Evolutionary conservation across 2,797 vertebrate genomes (phyloP).

Genomic region (Phrynocephalus vlangalii): DNA sequence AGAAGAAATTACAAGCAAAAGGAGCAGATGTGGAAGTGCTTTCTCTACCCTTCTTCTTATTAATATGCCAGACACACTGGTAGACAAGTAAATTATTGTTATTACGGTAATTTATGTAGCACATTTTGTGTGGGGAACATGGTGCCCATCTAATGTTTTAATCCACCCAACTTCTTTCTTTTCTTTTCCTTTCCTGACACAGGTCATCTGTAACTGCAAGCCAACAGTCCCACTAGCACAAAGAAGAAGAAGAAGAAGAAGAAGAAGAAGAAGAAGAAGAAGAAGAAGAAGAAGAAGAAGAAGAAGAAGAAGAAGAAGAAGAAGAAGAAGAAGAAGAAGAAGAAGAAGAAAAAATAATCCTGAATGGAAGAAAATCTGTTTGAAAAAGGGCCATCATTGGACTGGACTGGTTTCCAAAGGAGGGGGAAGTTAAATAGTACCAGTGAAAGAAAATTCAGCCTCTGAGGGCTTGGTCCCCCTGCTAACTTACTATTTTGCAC

Average conservation of each 20-base stretch:
- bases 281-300: too few species aligned
- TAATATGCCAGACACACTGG: background rate
- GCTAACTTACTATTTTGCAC: too few species aligned
- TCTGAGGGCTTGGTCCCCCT: too few species aligned
- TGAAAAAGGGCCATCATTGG: background rate
- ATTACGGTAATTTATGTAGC: constrained; percentile 10
- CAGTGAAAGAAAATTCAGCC: too few species aligned
- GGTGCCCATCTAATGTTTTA: background rate
- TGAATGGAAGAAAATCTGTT: background rate
- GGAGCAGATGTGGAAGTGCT: background rate
- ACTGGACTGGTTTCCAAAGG: background rate
- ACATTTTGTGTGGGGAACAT: background rate
- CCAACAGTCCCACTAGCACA: background rate
- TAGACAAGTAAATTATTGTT: background rate
- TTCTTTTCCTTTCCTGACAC: background rate
- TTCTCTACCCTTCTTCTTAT: background rate
- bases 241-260: too few species aligned
- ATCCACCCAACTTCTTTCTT: background rate
- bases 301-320: too few species aligned
- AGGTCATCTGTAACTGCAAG: background rate
- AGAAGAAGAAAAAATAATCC: background rate
- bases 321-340: too few species aligned
- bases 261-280: too few species aligned
- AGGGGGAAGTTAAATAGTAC: background rate
- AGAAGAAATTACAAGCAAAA: background rate